These are phyloP conservation scores for Abrostola triplasia DNA, from an alignment of 2,888 invertebrate species.

Conservation along the genomic window DNA sequence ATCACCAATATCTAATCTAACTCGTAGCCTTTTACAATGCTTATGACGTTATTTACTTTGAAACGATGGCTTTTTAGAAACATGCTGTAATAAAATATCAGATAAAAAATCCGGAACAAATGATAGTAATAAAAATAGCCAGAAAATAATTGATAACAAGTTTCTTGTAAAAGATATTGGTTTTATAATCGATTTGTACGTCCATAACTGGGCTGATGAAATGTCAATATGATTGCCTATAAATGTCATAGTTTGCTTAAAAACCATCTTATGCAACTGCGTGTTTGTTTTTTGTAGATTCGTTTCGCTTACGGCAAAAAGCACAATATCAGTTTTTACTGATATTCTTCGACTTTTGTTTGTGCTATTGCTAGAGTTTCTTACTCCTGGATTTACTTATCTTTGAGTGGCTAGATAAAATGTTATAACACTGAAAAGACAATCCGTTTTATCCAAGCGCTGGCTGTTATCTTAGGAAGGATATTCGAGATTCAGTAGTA, in stretches of 20 bases:
- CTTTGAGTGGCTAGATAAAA: too few species aligned
- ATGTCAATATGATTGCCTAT: conserved; percentile 18
- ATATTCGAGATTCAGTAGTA: too few species aligned
- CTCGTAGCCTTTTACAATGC: too few species aligned
- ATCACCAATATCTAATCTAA: too few species aligned
- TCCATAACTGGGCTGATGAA: conserved; percentile 11
- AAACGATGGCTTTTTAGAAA: not conserved
- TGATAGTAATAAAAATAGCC: not conserved
- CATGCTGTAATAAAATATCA: not conserved
- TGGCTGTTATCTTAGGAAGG: too few species aligned
- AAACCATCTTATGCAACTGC: conserved; percentile 24
- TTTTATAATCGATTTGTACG: not conserved
- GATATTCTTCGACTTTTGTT: not conserved
- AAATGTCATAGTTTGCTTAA: conserved; percentile 22
- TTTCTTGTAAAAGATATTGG: not conserved
- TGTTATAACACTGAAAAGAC: too few species aligned
- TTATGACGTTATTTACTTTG: not conserved
- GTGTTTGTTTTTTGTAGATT: conserved; percentile 40
- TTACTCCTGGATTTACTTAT: too few species aligned
- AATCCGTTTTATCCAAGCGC: too few species aligned
- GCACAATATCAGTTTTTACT: not conserved
- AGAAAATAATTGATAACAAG: not conserved
- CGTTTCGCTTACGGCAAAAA: conserved; percentile 16
- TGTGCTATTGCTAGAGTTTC: too few species aligned
- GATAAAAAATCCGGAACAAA: conserved; percentile 1